Evolutionary conservation across 2,888 invertebrate species (phyloP).

Genomic region (Temnothorax ravouxi): DNA sequence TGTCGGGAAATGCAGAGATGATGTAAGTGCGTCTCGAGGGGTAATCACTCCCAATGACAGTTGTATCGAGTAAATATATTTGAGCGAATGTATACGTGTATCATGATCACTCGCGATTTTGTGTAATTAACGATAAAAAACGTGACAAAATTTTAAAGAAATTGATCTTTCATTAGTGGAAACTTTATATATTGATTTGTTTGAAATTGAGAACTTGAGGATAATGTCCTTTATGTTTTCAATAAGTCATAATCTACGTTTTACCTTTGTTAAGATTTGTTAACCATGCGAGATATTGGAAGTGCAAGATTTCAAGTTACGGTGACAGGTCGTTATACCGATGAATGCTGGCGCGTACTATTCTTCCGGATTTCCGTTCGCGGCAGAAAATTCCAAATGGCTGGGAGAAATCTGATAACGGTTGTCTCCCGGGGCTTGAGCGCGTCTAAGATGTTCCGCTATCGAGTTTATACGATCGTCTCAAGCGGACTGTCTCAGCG

Average conservation of each 20-base stretch:
- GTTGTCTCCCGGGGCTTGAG: slow-evolving; percentile 48
- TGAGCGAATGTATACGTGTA: too few species aligned
- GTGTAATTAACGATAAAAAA: neutral
- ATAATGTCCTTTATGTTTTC: neutral
- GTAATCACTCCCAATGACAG: slow-evolving; percentile 9
- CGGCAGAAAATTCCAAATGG: slow-evolving; percentile 34
- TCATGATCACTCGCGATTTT: neutral
- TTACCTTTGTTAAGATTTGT: neutral
- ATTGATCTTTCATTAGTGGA: neutral
- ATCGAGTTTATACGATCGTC: slow-evolving; percentile 48
- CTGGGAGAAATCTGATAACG: slow-evolving; percentile 35
- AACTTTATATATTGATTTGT: neutral
- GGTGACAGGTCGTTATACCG: neutral
- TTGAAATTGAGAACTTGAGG: neutral
- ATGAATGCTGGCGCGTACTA: neutral
- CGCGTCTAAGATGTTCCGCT: slow-evolving; percentile 39
- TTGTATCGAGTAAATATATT: slow-evolving; percentile 35
- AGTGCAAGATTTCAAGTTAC: neutral
- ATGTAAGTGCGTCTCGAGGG: slow-evolving; percentile 12
- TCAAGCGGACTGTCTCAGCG: slow-evolving; percentile 37
- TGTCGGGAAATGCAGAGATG: neutral
- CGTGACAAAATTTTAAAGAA: neutral
- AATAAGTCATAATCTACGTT: neutral
- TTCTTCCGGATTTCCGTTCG: slow-evolving; percentile 11
- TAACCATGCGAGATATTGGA: neutral